phyloP scores from a whole-genome alignment of 2,888 invertebrate genomes.

The Lamellibrachia columna region DNA sequence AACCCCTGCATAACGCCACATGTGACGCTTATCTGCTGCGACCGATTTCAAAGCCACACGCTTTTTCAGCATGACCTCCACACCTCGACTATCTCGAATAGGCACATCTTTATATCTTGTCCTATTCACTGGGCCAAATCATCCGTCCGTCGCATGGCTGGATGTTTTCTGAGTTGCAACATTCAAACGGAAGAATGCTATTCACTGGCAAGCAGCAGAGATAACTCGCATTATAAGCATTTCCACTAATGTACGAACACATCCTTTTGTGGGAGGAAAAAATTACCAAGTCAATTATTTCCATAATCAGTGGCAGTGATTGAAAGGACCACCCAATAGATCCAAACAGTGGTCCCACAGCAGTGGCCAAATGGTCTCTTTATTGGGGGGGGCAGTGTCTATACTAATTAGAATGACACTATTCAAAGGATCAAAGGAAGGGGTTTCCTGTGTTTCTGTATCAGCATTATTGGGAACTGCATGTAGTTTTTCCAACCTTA shows the following conservation, averaged over 20 bases:
- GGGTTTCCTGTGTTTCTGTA: background rate
- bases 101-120: conserved; percentile 16
- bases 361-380: background rate
- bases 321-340: conserved; percentile 12
- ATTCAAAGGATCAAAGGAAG: background rate
- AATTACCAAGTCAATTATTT: conserved; percentile 16
- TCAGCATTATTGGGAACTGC: background rate
- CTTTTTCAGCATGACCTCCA: background rate
- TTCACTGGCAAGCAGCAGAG: background rate
- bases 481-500: background rate
- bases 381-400: background rate
- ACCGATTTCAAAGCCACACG: background rate
- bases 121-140: background rate
- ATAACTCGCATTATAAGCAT: background rate
- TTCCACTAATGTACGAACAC: background rate
- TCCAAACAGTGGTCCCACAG: background rate
- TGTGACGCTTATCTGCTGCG: background rate
- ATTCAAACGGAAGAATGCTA: background rate
- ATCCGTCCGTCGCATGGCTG: conserved; percentile 1
- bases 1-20: background rate
- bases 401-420: background rate
- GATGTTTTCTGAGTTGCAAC: background rate
- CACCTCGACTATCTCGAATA: background rate
- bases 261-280: background rate
- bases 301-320: background rate